Conservation (phyloP, 2,888 invertebrate genomes). For the Lypha dubia region DNA sequence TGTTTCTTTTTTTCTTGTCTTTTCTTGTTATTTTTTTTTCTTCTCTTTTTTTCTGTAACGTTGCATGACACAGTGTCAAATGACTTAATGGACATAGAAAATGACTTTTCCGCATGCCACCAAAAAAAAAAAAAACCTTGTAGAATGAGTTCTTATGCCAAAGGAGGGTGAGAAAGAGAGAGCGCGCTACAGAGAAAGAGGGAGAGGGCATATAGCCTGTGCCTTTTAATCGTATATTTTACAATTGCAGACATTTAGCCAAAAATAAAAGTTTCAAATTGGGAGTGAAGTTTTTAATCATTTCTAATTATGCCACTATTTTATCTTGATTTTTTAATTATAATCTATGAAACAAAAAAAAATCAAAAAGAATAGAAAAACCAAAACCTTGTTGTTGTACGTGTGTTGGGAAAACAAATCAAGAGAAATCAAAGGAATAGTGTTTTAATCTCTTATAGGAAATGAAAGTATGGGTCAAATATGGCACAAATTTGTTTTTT, state of each 20-base stretch:
- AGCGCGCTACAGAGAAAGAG: too few relatives aligned
- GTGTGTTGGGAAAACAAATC: not conserved
- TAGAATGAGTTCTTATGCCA: constrained; percentile 45
- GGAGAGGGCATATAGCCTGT: not conserved
- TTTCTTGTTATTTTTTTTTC: constrained; percentile 9
- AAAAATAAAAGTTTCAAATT: constrained; percentile 52
- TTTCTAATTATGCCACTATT: constrained; percentile 73
- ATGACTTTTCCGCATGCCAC: constrained; percentile 74
- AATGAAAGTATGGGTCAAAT: constrained; percentile 53
- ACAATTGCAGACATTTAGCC: constrained; percentile 25
- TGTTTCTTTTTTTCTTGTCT: not conserved
- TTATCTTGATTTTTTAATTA: constrained; percentile 74
- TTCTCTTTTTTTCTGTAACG: constrained; percentile 19
- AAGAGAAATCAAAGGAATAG: constrained; percentile 12
- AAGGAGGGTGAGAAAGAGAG: too few relatives aligned
- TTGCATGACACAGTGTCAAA: constrained; percentile 74
- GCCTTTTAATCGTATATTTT: constrained; percentile 13
- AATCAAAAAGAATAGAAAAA: constrained; percentile 22
- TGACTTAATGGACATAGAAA: constrained; percentile 74
- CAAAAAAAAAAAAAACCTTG: constrained; percentile 26
- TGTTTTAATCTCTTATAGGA: constrained; percentile 15
- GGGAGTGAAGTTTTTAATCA: constrained; percentile 74
- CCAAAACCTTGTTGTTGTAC: not conserved
- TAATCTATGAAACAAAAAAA: constrained; percentile 57
- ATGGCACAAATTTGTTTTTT: not conserved